phyloP scores from a whole-genome alignment of 2,888 invertebrate genomes.

The Agriopis marginaria region DNA sequence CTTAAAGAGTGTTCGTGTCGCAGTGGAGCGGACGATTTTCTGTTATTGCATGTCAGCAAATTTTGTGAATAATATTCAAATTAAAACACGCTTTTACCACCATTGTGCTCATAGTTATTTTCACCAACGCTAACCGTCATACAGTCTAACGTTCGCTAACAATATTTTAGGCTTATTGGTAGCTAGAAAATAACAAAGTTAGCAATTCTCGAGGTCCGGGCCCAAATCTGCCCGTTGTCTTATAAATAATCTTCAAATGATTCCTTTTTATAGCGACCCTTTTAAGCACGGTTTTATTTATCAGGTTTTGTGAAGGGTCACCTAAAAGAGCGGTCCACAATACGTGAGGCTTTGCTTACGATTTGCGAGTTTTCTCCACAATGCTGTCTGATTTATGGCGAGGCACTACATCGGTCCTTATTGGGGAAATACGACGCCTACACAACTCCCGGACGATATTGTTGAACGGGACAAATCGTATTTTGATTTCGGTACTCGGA shows the following conservation, averaged over 20 bases:
- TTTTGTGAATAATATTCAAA: no score
- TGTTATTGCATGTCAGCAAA: no score
- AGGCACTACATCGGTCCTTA: slow-evolving; percentile 62
- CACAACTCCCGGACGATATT: slow-evolving; percentile 58
- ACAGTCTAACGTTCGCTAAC: no score
- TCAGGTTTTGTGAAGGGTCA: slow-evolving; percentile 51
- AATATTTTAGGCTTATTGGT: neutral
- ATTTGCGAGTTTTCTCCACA: slow-evolving; percentile 68
- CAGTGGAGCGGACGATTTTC: no score
- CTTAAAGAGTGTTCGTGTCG: no score
- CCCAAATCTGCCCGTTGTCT: slow-evolving; percentile 20
- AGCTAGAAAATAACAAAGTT: slow-evolving; percentile 1
- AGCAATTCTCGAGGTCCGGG: neutral
- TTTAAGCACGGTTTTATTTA: slow-evolving; percentile 46
- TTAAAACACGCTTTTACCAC: no score
- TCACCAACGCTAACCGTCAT: no score
- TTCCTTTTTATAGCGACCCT: slow-evolving; percentile 31
- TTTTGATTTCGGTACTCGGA: slow-evolving; percentile 45
- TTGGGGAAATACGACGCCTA: slow-evolving; percentile 61
- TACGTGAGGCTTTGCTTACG: slow-evolving; percentile 62
- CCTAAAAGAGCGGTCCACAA: slow-evolving; percentile 54
- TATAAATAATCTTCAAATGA: slow-evolving; percentile 36
- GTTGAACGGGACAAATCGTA: slow-evolving; percentile 48
- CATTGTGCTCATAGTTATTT: no score
- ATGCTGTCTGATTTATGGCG: slow-evolving; percentile 70